Evolutionary conservation across 1,140 invertebrate genomes (phyloP).

Genomic region (Streblospio benedicti): DNA sequence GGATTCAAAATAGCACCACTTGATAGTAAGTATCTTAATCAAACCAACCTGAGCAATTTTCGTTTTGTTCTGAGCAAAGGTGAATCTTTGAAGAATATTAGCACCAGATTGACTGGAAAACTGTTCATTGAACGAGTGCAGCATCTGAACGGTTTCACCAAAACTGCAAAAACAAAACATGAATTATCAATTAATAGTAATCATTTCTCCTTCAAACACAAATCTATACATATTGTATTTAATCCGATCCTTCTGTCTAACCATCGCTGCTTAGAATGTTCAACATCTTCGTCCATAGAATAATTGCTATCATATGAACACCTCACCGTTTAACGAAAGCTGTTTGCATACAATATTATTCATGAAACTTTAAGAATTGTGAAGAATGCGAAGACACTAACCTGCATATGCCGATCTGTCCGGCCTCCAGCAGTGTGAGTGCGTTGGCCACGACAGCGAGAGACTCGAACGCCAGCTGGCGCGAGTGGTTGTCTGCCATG

Average conservation of each 20-base stretch:
- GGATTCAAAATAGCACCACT: too few relatives aligned
- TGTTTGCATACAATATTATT: too few relatives aligned
- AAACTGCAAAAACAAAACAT: conserved; percentile 60
- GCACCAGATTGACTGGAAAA: conserved; percentile 75
- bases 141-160: conserved; percentile 72
- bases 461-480: conserved; percentile 81
- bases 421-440: conserved; percentile 83
- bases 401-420: conserved; percentile 79
- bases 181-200: too few relatives aligned
- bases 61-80: conserved; percentile 50
- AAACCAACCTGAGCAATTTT: conserved; percentile 46
- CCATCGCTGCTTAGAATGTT: too few relatives aligned
- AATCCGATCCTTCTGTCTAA: too few relatives aligned
- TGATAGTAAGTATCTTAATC: too few relatives aligned
- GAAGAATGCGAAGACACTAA: conserved; percentile 50
- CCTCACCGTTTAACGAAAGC: too few relatives aligned
- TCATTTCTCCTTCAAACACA: too few relatives aligned
- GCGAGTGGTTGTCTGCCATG: conserved; percentile 53
- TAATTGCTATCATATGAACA: too few relatives aligned
- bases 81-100: conserved; percentile 47
- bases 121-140: conserved; percentile 76
- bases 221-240: too few relatives aligned
- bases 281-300: too few relatives aligned
- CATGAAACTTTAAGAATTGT: too few relatives aligned
- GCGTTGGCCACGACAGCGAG: conserved; percentile 85